phyloP scores from a whole-genome alignment of 1,140 invertebrate genomes.

The Leptinotarsa undecemlineata region DNA sequence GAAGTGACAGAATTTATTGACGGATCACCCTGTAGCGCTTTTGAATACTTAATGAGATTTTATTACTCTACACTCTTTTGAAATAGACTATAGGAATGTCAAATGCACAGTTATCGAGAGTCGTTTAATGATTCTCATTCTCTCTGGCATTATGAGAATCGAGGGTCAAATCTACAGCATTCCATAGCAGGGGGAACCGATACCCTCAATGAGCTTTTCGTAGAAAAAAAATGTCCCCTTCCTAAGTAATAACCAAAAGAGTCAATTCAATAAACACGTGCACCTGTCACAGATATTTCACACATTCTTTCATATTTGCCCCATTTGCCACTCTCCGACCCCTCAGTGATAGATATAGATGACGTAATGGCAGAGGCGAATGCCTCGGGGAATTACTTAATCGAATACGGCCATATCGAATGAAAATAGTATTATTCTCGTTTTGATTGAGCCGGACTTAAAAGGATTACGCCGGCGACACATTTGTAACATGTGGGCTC shows the following conservation, averaged over 20 bases:
- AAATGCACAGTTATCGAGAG: no score
- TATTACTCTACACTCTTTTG: no score
- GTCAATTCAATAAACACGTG: slow-evolving; percentile 27
- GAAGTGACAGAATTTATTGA: no score
- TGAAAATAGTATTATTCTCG: background rate
- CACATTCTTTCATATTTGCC: slow-evolving; percentile 22
- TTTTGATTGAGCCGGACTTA: slow-evolving; percentile 1
- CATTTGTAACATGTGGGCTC: background rate
- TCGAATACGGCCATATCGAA: background rate
- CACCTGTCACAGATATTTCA: slow-evolving; percentile 25
- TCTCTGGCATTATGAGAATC: background rate
- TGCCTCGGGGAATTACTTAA: background rate
- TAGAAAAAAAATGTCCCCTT: slow-evolving; percentile 10
- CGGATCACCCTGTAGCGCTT: no score
- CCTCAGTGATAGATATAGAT: slow-evolving; percentile 5
- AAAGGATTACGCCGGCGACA: background rate
- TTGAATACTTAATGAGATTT: no score
- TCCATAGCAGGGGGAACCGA: background rate
- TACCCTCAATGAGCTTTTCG: slow-evolving; percentile 5
- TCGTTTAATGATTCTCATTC: background rate
- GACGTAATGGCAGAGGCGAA: background rate
- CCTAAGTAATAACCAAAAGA: slow-evolving; percentile 12
- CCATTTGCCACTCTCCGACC: background rate
- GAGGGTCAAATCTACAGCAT: background rate
- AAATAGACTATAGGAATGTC: no score